Evolutionary conservation across 2,797 vertebrate species (phyloP).

Genomic region (Anguilla marmorata): DNA sequence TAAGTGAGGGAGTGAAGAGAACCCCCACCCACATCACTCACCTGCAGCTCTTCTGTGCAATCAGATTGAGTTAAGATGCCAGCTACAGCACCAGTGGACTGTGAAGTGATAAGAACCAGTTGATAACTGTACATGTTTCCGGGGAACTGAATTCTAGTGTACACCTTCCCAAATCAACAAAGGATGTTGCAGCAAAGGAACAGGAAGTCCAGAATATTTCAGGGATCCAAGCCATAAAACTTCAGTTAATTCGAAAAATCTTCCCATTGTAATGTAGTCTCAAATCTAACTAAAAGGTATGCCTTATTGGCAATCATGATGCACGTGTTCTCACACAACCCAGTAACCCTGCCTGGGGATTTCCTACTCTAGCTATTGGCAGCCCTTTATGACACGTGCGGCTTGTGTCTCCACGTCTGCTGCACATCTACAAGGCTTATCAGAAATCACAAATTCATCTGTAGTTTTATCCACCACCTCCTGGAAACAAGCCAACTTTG

Average conservation of each 20-base stretch:
- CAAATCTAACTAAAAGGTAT: not conserved
- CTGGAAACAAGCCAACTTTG: slow-evolving; percentile 49
- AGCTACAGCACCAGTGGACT: not conserved
- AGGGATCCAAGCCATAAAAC: not conserved
- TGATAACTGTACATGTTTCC: not conserved
- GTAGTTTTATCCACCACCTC: slow-evolving; percentile 23
- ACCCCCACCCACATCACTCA: no score
- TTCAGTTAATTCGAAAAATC: not conserved
- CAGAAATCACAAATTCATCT: not conserved
- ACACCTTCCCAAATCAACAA: not conserved
- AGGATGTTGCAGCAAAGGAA: not conserved
- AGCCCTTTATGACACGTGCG: not conserved
- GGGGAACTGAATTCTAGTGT: not conserved
- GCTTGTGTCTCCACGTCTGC: not conserved
- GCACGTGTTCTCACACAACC: not conserved
- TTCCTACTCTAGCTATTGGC: slow-evolving; percentile 14
- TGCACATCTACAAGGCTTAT: slow-evolving; percentile 10
- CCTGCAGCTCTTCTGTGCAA: no score
- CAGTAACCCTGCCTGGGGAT: slow-evolving; percentile 4
- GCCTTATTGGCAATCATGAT: not conserved
- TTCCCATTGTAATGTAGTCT: not conserved
- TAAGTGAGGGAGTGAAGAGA: no score
- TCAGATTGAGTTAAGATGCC: no score
- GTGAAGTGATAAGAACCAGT: not conserved
- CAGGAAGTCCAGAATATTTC: not conserved